Conservation (phyloP, 2,113 vertebrate species). For the Rhinoderma darwinii region DNA sequence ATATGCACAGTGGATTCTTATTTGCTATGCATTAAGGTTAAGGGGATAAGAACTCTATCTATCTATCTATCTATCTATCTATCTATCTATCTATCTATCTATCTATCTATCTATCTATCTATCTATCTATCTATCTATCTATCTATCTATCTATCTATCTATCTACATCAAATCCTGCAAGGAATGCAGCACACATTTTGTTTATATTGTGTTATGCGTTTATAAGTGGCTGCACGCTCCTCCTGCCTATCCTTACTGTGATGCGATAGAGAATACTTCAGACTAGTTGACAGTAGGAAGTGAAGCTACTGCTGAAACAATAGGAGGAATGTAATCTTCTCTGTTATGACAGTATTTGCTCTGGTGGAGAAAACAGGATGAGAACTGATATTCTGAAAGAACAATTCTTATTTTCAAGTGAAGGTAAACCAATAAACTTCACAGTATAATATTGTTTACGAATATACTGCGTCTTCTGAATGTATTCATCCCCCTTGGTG, state of each 20-base stretch:
- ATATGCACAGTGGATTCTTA: background rate
- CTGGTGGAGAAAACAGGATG: conserved; percentile 10
- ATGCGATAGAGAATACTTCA: conserved; percentile 16
- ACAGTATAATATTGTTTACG: background rate
- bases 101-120: no score
- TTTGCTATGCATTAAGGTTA: background rate
- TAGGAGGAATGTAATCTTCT: conserved; percentile 13
- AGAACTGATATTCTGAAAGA: conserved; percentile 9
- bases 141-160: no score
- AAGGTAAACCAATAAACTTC: background rate
- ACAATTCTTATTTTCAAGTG: background rate
- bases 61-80: background rate
- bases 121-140: no score
- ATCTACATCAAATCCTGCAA: background rate
- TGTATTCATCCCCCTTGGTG: no score
- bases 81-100: no score
- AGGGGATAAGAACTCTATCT: background rate
- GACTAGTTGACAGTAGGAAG: background rate
- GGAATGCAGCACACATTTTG: background rate
- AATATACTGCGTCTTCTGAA: no score
- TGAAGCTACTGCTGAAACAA: background rate
- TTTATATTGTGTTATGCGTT: background rate
- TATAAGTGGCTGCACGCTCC: background rate
- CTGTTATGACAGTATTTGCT: conserved; percentile 22
- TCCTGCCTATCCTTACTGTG: conserved; percentile 6